Conservation (phyloP, 2,888 invertebrate species). For the Adelognathus sp. region DNA sequence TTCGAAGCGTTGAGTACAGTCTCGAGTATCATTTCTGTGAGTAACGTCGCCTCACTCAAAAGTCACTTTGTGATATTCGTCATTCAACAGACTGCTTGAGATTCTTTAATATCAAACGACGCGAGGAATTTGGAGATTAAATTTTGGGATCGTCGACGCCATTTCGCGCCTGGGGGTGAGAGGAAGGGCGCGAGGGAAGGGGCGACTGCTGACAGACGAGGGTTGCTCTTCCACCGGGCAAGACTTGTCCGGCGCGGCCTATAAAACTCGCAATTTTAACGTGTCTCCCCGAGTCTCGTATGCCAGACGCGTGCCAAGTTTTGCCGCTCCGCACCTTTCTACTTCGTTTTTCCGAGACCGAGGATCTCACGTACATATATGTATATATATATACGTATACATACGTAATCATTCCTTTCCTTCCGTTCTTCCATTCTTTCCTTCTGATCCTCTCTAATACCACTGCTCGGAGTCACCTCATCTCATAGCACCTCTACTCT, state of each 20-base stretch:
- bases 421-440: constrained; percentile 18
- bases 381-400: too few species aligned
- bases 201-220: constrained; percentile 5
- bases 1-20: background rate
- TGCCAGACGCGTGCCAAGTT: constrained; percentile 78
- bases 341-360: constrained; percentile 15
- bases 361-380: constrained; percentile 6
- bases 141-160: constrained; percentile 10
- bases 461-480: background rate
- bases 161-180: background rate
- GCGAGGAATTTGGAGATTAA: background rate
- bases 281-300: constrained; percentile 64
- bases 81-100: background rate
- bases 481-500: background rate
- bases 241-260: constrained; percentile 48
- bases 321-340: constrained; percentile 50
- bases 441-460: constrained; percentile 11
- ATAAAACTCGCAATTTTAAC: constrained; percentile 69
- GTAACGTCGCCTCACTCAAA: background rate
- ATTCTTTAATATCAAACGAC: background rate
- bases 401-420: constrained; percentile 2
- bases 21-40: background rate
- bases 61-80: background rate
- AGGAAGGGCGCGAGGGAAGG: background rate
- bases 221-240: background rate